Conservation (phyloP, 2,797 vertebrate genomes). For the Spondyliosoma cantharus region DNA sequence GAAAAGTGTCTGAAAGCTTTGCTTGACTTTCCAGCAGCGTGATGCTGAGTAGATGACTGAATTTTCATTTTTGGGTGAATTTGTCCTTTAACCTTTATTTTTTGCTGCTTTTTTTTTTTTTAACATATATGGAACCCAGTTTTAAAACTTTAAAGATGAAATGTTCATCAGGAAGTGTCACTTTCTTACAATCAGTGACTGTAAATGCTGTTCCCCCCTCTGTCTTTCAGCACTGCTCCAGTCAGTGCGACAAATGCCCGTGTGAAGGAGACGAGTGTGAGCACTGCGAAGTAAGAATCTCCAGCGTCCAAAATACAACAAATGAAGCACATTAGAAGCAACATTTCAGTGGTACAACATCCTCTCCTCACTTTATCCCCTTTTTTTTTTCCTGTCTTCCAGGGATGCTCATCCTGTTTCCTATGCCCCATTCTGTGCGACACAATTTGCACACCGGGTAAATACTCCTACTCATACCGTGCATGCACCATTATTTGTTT, state of each 20-base stretch:
- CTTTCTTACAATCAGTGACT: no score
- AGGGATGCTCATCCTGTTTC: slow-evolving; percentile 88
- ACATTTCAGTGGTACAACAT: background rate
- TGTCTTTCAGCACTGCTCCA: slow-evolving; percentile 75
- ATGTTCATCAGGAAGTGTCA: background rate
- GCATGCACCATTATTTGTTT: rapidly evolving
- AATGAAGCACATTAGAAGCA: background rate
- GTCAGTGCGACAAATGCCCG: slow-evolving; percentile 77
- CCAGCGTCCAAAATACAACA: background rate
- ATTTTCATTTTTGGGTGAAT: no score
- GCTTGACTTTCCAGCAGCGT: background rate
- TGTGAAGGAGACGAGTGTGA: slow-evolving; percentile 83
- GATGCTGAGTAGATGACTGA: no score
- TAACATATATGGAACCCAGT: background rate
- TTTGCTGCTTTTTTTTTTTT: background rate
- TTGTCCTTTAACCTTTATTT: background rate
- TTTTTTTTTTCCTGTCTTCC: slow-evolving; percentile 10
- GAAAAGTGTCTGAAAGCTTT: no score
- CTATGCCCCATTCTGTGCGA: slow-evolving; percentile 89
- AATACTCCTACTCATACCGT: background rate
- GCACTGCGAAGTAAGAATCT: slow-evolving; percentile 84
- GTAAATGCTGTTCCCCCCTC: background rate
- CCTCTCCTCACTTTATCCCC: background rate
- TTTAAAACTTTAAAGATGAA: background rate
- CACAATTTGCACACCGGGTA: slow-evolving; percentile 89